phyloP scores from a whole-genome alignment of 2,113 vertebrate genomes.

The Corydoras maculifer region DNA sequence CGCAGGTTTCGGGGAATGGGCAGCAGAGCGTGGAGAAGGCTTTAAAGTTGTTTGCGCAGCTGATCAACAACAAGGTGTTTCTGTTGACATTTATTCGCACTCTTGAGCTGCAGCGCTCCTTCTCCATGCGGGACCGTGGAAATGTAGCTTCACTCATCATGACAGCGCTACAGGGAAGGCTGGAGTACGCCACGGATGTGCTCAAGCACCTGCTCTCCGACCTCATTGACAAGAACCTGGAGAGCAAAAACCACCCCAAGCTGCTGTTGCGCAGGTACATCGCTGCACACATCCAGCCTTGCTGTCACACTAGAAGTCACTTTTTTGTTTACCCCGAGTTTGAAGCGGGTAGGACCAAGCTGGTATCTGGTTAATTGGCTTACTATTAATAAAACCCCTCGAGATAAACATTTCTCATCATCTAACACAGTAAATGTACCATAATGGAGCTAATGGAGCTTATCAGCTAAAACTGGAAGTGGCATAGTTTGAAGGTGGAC shows the following conservation, averaged over 20 bases:
- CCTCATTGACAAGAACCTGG: slow-evolving; percentile 95
- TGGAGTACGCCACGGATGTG: slow-evolving; percentile 95
- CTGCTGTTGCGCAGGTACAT: slow-evolving; percentile 88
- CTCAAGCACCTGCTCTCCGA: slow-evolving; percentile 94
- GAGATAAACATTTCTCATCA: too few species aligned
- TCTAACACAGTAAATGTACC: too few species aligned
- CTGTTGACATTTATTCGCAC: slow-evolving; percentile 95
- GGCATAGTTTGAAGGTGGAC: too few species aligned
- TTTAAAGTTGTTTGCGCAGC: slow-evolving; percentile 91
- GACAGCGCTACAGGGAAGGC: slow-evolving; percentile 89
- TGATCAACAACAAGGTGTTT: slow-evolving; percentile 98
- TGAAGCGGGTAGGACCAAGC: too few species aligned
- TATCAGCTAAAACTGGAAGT: too few species aligned
- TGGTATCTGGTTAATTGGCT: too few species aligned
- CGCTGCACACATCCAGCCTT: not conserved
- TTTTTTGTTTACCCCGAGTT: not conserved
- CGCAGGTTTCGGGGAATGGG: slow-evolving; percentile 89
- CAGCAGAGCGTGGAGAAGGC: slow-evolving; percentile 95
- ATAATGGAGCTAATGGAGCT: too few species aligned
- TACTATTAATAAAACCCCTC: too few species aligned
- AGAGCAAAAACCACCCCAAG: slow-evolving; percentile 98
- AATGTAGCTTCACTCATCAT: slow-evolving; percentile 98
- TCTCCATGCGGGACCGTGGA: slow-evolving; percentile 96
- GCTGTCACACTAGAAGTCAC: not conserved
- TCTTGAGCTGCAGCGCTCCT: slow-evolving; percentile 89